phyloP scores from a whole-genome alignment of 2,888 invertebrate genomes.

The Eupithecia tripunctaria region DNA sequence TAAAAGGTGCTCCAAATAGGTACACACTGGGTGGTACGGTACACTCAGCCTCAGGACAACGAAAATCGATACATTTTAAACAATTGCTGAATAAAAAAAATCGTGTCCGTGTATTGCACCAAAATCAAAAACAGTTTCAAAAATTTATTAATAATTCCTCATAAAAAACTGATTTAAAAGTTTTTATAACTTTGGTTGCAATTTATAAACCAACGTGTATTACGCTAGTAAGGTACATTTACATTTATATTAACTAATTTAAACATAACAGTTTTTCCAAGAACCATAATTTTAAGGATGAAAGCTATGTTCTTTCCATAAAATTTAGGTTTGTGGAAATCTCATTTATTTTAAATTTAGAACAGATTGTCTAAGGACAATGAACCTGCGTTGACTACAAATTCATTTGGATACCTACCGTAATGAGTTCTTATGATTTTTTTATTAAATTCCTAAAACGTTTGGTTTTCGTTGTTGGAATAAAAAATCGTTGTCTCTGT shows the following conservation, averaged over 20 bases:
- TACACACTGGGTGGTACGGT: constrained; percentile 36
- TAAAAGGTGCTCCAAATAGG: constrained; percentile 46
- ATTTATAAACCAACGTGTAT: background rate
- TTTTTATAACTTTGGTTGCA: background rate
- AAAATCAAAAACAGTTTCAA: background rate
- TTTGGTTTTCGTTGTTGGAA: background rate
- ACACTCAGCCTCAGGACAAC: constrained; percentile 8
- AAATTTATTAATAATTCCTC: background rate
- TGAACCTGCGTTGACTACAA: background rate
- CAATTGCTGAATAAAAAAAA: background rate
- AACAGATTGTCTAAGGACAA: background rate
- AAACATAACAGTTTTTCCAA: background rate
- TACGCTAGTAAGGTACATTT: background rate
- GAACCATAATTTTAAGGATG: background rate
- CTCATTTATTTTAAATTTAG: background rate
- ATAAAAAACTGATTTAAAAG: background rate
- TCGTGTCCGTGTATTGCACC: background rate
- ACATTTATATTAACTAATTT: background rate
- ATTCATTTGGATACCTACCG: background rate
- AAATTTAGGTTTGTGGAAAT: background rate
- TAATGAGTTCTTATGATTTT: background rate
- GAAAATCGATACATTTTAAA: background rate
- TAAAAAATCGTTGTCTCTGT: background rate
- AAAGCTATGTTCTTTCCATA: background rate
- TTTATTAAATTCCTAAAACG: background rate